Evolutionary conservation across 2,797 vertebrate species (phyloP).

Genomic region (Microhierax caerulescens): DNA sequence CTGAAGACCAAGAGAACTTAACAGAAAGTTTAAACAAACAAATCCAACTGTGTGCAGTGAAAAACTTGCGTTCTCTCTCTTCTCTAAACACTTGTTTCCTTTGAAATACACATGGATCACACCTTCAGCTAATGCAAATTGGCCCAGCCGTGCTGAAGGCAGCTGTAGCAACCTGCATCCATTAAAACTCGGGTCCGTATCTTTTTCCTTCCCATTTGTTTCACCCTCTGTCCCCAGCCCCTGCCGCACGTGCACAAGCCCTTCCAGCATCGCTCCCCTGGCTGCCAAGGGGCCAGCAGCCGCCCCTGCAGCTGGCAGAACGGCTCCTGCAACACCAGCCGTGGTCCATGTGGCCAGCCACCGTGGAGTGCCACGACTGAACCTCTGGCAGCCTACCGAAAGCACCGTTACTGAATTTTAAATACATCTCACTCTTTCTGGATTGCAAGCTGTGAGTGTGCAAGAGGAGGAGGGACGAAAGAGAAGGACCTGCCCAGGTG

Average conservation of each 20-base stretch:
- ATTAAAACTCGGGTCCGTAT: accelerated
- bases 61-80: neutral
- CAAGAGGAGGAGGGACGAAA: neutral
- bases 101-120: neutral
- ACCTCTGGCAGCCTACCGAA: neutral
- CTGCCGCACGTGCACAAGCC: accelerated
- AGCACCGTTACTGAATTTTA: neutral
- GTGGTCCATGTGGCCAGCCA: too few relatives aligned
- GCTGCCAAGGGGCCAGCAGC: too few relatives aligned
- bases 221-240: neutral
- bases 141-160: neutral
- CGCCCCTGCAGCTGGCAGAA: neutral
- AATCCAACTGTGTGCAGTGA: neutral
- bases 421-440: neutral
- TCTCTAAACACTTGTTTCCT: neutral
- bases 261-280: neutral
- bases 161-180: neutral
- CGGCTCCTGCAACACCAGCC: neutral
- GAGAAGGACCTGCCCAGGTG: neutral
- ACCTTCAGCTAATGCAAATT: neutral
- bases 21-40: neutral
- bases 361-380: accelerated
- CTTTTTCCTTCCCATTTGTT: neutral
- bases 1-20: neutral
- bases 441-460: neutral